Percentiles rank a stretch among this genome's conserved stretches.
Evolutionary conservation across 2,797 vertebrate genomes (phyloP).

Genomic region (Pipistrellus nathusii): DNA sequence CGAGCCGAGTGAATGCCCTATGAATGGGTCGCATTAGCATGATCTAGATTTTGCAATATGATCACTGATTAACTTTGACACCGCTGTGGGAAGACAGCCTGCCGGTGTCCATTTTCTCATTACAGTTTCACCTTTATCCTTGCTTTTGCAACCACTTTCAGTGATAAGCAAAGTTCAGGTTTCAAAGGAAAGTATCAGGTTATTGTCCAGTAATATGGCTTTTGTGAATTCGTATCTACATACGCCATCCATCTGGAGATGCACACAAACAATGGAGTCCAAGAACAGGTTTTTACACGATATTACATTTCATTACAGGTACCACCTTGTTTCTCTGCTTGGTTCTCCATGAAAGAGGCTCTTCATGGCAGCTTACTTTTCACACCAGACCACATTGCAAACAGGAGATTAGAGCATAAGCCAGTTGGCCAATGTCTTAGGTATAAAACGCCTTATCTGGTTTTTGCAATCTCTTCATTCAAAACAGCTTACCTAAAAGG

Average conservation of each 20-base stretch:
- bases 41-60: constrained; percentile 11
- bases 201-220: not conserved
- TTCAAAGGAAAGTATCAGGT: constrained; percentile 16
- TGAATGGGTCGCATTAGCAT: not conserved
- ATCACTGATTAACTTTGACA: constrained; percentile 15
- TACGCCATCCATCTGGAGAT: not conserved
- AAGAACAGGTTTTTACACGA: not conserved
- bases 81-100: not conserved
- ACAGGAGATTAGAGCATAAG: constrained; percentile 53
- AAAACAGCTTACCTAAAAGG: constrained; percentile 62
- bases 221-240: not conserved
- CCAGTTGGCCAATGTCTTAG: constrained; percentile 38
- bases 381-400: constrained; percentile 48
- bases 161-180: constrained; percentile 54
- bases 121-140: constrained; percentile 12
- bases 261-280: not conserved
- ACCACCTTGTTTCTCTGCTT: not conserved
- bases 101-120: constrained; percentile 40
- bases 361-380: constrained; percentile 3
- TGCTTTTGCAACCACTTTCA: constrained; percentile 29
- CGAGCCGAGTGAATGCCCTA: not conserved
- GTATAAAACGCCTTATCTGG: constrained; percentile 42
- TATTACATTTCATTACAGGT: not conserved
- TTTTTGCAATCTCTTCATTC: constrained; percentile 75
- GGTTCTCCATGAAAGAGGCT: constrained; percentile 17